A percentile compares a stretch with the other conserved stretches of the same genome.
phyloP scores from a whole-genome alignment of 2,113 vertebrate genomes.

The Oenanthe oenanthe region DNA sequence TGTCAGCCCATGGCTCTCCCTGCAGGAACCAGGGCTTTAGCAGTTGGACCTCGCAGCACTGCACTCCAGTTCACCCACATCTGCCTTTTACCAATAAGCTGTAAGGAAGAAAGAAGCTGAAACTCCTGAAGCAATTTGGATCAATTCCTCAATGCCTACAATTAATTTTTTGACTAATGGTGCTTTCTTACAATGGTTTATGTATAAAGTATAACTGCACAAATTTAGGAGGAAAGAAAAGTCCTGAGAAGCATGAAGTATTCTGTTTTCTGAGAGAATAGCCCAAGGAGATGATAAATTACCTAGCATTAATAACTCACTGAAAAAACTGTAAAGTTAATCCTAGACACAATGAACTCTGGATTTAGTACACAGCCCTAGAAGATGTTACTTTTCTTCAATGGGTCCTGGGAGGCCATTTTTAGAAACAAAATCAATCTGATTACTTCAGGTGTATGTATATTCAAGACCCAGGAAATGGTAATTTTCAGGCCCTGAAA shows the following conservation, averaged over 20 bases:
- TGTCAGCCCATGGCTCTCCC: accelerated
- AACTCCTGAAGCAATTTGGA: neutral
- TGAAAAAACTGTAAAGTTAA: neutral
- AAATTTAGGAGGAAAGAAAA: neutral
- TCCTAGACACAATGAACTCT: neutral
- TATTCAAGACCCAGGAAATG: neutral
- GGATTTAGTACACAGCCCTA: neutral
- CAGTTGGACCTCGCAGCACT: neutral
- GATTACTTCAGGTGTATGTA: neutral
- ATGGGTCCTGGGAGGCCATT: neutral
- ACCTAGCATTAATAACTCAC: neutral
- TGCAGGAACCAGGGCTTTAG: neutral
- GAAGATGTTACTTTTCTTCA: neutral
- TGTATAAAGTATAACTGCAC: neutral
- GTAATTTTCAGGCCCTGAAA: neutral
- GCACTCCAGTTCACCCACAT: neutral
- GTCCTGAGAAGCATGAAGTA: neutral
- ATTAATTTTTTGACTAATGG: neutral
- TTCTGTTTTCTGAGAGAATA: neutral
- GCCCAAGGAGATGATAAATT: neutral
- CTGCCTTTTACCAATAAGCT: neutral
- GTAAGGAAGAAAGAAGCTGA: neutral
- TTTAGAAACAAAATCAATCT: neutral
- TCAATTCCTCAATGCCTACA: neutral
- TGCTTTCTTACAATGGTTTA: neutral